phyloP scores from a whole-genome alignment of 2,888 invertebrate species.

The Cantharis lateralis region DNA sequence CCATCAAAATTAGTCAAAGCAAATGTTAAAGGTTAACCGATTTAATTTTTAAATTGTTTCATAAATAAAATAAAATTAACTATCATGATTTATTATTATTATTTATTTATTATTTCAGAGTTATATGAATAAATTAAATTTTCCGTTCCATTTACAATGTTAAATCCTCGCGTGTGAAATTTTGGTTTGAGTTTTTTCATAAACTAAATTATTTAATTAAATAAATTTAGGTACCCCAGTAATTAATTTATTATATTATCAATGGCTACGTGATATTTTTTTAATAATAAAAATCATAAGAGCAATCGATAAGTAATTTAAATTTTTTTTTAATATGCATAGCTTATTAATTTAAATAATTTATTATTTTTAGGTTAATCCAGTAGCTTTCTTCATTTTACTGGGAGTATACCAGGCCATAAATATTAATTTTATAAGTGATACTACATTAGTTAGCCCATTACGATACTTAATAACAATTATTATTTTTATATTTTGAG shows the following conservation, averaged over 20 bases:
- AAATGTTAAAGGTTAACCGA: conserved; percentile 1
- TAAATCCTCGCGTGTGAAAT: neutral
- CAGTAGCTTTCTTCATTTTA: neutral
- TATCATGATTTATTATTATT: too few relatives aligned
- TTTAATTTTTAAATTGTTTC: neutral
- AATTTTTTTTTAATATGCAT: too few relatives aligned
- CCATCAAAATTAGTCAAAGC: conserved; percentile 3
- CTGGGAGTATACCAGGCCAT: neutral
- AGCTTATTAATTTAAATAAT: neutral
- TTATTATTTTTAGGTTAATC: neutral
- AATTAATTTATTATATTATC: too few relatives aligned
- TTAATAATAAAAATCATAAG: neutral
- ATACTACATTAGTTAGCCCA: neutral
- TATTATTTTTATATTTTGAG: neutral
- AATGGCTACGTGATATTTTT: neutral
- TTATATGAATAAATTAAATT: neutral
- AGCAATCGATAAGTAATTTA: neutral
- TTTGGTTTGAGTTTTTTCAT: neutral
- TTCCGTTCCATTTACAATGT: neutral
- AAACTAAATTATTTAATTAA: neutral
- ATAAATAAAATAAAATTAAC: neutral
- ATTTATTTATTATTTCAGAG: neutral
- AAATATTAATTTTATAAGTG: neutral
- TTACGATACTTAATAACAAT: neutral
- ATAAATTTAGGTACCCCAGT: too few relatives aligned